These are phyloP conservation scores for Capreolus pygargus DNA, from an alignment of 2,113 vertebrate genomes.

Conservation along the genomic window DNA sequence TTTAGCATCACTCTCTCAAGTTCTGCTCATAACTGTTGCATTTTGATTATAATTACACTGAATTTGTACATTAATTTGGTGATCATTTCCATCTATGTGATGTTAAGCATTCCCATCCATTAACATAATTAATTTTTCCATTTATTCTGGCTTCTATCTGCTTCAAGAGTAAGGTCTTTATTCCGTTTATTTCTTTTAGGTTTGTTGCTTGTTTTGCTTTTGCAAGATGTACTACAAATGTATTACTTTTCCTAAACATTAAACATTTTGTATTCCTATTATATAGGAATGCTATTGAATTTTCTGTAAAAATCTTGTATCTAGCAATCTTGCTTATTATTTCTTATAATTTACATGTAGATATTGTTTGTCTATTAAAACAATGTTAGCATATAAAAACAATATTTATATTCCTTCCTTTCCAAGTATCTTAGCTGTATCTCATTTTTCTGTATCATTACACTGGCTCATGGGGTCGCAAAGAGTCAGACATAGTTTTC, in stretches of 20 bases:
- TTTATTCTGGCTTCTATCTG: background rate
- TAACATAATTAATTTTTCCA: background rate
- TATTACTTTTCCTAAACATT: background rate
- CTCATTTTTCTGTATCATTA: background rate
- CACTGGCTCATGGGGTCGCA: background rate
- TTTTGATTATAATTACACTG: background rate
- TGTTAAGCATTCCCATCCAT: background rate
- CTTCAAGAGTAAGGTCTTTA: background rate
- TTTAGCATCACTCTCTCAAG: background rate
- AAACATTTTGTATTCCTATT: background rate
- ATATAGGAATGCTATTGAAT: background rate
- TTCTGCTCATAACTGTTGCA: background rate
- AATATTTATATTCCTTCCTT: background rate
- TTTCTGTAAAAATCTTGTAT: background rate
- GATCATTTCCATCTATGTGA: background rate
- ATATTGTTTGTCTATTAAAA: background rate
- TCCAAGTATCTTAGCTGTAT: background rate
- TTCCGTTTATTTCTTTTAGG: background rate
- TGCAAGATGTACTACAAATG: background rate
- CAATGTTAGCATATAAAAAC: background rate
- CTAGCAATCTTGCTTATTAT: background rate
- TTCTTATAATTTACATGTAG: background rate
- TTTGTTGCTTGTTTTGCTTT: background rate
- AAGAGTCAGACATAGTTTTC: background rate
- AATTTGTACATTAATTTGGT: background rate